A percentile compares a stretch with the other conserved stretches of the same genome.
Conservation (phyloP, 1,140 invertebrate genomes). For the Lordiphosa clarofinis region DNA sequence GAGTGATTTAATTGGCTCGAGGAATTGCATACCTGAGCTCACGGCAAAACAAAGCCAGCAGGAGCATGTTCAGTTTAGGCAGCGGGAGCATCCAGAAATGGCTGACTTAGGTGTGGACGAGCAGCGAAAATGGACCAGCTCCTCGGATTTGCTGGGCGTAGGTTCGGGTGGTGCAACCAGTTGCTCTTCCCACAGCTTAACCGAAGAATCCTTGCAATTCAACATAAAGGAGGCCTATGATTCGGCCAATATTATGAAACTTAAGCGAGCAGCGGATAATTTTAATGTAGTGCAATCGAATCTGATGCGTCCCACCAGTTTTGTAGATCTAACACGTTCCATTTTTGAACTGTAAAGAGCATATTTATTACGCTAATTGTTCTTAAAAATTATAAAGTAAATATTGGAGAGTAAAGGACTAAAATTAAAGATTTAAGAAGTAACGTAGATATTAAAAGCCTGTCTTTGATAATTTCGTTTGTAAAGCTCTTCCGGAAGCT, state of each 20-base stretch:
- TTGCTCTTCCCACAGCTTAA: conserved; percentile 21
- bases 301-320: conserved; percentile 46
- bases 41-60: neutral
- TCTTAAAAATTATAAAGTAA: neutral
- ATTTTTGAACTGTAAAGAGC: conserved; percentile 40
- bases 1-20: neutral
- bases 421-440: no score
- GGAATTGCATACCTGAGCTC: neutral
- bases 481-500: no score
- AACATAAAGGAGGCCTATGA: conserved; percentile 20
- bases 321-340: conserved; percentile 40
- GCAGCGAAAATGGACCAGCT: conserved; percentile 32
- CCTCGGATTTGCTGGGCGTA: conserved; percentile 23
- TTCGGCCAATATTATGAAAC: conserved; percentile 18
- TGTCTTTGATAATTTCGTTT: no score
- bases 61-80: neutral
- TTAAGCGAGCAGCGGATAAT: conserved; percentile 14
- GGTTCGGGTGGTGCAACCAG: conserved; percentile 23
- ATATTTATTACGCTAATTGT: no score
- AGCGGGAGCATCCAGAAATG: neutral
- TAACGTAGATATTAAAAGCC: no score
- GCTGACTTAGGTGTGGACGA: neutral
- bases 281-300: conserved; percentile 58
- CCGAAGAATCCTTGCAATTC: conserved; percentile 9
- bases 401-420: no score